Evolutionary conservation across 2,113 vertebrate genomes (phyloP).

Genomic region (Lonchura striata): DNA sequence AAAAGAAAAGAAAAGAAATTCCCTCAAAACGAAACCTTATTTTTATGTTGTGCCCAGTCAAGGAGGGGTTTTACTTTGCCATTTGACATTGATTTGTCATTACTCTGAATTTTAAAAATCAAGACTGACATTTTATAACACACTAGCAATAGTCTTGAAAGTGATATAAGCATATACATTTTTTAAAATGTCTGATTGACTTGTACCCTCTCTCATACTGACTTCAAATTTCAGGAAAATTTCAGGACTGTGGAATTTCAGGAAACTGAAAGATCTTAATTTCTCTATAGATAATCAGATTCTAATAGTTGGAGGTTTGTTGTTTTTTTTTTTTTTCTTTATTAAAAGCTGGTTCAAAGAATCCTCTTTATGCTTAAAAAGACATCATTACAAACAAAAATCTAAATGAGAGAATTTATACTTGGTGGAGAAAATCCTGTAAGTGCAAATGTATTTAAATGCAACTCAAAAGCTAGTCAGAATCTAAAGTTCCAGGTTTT

Average conservation of each 20-base stretch:
- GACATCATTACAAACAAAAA: not conserved
- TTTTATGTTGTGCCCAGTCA: not conserved
- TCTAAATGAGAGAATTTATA: not conserved
- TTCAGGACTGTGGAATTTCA: not conserved
- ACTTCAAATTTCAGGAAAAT: no score
- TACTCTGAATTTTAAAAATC: not conserved
- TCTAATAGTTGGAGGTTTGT: not conserved
- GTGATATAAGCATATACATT: no score
- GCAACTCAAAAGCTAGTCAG: not conserved
- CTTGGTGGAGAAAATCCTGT: not conserved
- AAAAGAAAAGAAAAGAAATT: not conserved
- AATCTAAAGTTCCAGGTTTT: not conserved
- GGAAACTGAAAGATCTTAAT: not conserved
- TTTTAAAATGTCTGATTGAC: rapidly evolving
- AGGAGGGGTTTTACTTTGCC: not conserved
- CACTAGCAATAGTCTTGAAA: not conserved
- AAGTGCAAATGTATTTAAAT: not conserved
- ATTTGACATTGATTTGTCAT: not conserved
- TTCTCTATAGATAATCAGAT: not conserved
- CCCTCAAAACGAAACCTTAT: not conserved
- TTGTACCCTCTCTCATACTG: not conserved
- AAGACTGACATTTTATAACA: not conserved
- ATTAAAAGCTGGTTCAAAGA: not conserved
- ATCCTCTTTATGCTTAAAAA: not conserved
- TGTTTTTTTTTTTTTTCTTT: not conserved